These are phyloP conservation scores for Polylopha cassiicola DNA, from an alignment of 2,888 invertebrate species.

Conservation along the genomic window DNA sequence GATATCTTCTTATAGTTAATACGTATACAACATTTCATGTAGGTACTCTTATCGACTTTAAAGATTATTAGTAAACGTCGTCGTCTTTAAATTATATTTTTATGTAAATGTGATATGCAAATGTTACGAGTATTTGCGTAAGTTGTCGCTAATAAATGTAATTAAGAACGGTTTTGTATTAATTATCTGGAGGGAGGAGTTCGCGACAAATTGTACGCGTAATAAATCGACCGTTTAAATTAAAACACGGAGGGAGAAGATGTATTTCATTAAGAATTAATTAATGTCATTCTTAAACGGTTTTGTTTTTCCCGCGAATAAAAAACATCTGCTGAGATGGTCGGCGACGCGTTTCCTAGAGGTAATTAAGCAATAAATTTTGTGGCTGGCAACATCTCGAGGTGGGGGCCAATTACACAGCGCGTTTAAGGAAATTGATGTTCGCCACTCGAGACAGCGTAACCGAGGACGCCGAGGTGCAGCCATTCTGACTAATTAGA, in stretches of 20 bases:
- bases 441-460: slow-evolving; percentile 45
- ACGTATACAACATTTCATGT: not conserved
- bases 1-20: not conserved
- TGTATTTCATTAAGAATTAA: slow-evolving; percentile 78
- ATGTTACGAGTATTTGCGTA: slow-evolving; percentile 46
- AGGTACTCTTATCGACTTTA: no score
- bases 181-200: slow-evolving; percentile 50
- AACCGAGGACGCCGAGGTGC: slow-evolving; percentile 30
- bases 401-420: slow-evolving; percentile 71
- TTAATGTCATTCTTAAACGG: slow-evolving; percentile 77
- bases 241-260: slow-evolving; percentile 75
- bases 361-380: slow-evolving; percentile 79
- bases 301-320: slow-evolving; percentile 75
- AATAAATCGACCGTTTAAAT: slow-evolving; percentile 74
- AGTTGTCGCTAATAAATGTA: slow-evolving; percentile 66
- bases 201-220: slow-evolving; percentile 73
- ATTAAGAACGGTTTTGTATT: slow-evolving; percentile 57
- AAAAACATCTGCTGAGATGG: slow-evolving; percentile 71
- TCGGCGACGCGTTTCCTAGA: slow-evolving; percentile 71
- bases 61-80: no score
- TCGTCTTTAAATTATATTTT: no score
- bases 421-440: slow-evolving; percentile 72
- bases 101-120: slow-evolving; percentile 31
- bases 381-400: slow-evolving; percentile 68
- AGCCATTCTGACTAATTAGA: slow-evolving; percentile 70